phyloP scores from a whole-genome alignment of 2,113 vertebrate genomes.

The Triplophysa siluroides region DNA sequence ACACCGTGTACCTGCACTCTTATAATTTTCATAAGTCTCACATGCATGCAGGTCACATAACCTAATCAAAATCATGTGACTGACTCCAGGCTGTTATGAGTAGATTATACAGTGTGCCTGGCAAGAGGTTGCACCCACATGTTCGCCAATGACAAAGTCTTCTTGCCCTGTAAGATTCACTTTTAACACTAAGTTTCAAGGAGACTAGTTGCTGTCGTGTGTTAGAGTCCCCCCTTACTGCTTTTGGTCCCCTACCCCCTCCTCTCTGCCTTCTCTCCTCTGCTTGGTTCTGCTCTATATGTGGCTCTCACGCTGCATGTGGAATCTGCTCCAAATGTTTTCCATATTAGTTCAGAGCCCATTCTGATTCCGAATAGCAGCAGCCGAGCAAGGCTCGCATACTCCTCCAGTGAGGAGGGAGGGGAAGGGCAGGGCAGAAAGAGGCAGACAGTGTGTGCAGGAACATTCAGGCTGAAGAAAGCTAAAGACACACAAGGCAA shows the following conservation, averaged over 20 bases:
- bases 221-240: constrained; percentile 81
- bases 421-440: constrained; percentile 51
- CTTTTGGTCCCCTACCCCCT: constrained; percentile 61
- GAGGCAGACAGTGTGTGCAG: constrained; percentile 46
- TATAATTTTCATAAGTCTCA: constrained; percentile 59
- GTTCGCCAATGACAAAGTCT: constrained; percentile 30
- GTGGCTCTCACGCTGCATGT: constrained; percentile 78
- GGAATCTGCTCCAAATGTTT: constrained; percentile 87
- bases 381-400: constrained; percentile 63
- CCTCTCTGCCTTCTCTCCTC: constrained; percentile 59
- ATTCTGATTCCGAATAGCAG: constrained; percentile 80
- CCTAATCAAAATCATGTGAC: constrained; percentile 74
- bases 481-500: constrained; percentile 23
- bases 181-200: constrained; percentile 45
- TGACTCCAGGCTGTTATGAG: constrained; percentile 56
- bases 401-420: constrained; percentile 48
- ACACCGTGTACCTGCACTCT: constrained; percentile 26
- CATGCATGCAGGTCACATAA: constrained; percentile 72
- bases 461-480: constrained; percentile 39
- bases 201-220: constrained; percentile 70
- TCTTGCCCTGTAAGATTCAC: constrained; percentile 12
- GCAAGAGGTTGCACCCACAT: constrained; percentile 59
- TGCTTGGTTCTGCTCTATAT: constrained; percentile 76
- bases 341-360: constrained; percentile 96
- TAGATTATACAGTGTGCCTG: constrained; percentile 62